Base-by-base conservation (phyloP, 2,888 invertebrate genomes). In the Desoria tigrina region DNA sequence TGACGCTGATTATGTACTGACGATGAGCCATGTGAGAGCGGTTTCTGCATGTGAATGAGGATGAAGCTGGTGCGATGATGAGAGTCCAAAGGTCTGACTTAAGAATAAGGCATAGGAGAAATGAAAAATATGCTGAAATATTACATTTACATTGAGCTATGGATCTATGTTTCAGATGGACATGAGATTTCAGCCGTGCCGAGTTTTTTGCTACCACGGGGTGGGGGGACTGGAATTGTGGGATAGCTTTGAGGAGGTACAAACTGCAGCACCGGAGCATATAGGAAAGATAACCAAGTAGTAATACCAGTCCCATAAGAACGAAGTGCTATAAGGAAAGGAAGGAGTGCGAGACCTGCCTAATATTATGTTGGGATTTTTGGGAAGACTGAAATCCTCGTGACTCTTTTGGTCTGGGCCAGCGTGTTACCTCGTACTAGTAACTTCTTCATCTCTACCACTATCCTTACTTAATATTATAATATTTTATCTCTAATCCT, bases 341-440 rank as follows among this genome's bases (percentile, higher is more conserved):
- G n/a, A n/a, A n/a, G n/a, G n/a, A n/a, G n/a, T n/a, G n/a, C n/a
- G n/a, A n/a, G n/a, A n/a, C n/a, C n/a, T 32, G 6, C 32, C 32
- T 32, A 11, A 32, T 32, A 32, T 32, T 32, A 32, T 32, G 32
- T 32, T 32, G 32, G 23, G 51, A 51, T 7, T 32, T 4, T 32
- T 32, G 32, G 23, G 51, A 51, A 21, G 21, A 26, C 6, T 51
- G 51, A 51, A 51, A 51, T 54, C 54, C 54, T 54, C 54, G 54
- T 54, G 54, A 54, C 54, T 54, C 54, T 54, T 28, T 26, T 54
- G 54, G 54, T 26, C 54, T 16, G 26, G 51, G 45, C 45, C 51
- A 51, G 27, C 54, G 54, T 54, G 54, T 54, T 54, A 23, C 32
- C 54, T 54, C 54, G 27, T 28, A 45, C 45, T 45, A n/a, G 23